phyloP scores from a whole-genome alignment of 2,113 vertebrate species.

The Diadophis punctatus region DNA sequence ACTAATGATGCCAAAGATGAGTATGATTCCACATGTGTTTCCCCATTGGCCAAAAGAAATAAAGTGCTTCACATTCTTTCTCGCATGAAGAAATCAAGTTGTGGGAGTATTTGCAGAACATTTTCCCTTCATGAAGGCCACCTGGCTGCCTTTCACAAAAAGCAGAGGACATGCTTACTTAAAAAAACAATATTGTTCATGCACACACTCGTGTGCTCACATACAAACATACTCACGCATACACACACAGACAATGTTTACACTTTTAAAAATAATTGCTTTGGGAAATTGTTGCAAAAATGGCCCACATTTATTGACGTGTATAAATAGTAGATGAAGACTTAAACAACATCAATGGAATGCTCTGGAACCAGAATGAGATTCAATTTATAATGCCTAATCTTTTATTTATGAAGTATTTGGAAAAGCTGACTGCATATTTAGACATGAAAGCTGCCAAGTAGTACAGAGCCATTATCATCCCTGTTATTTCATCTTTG shows the following conservation, averaged over 20 bases:
- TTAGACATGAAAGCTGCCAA: not conserved
- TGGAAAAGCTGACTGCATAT: not conserved
- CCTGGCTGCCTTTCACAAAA: not conserved
- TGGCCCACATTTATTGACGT: not conserved
- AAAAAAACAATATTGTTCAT: not conserved
- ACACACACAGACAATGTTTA: not conserved
- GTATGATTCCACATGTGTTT: not conserved
- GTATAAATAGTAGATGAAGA: not conserved
- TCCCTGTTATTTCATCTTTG: not conserved
- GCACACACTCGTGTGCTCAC: not conserved
- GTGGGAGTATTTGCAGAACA: not conserved
- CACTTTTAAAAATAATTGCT: not conserved
- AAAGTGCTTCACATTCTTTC: not conserved
- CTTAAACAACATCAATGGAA: not conserved
- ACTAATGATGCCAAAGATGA: not conserved
- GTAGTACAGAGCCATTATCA: not conserved
- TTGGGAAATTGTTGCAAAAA: not conserved
- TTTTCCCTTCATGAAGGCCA: not conserved
- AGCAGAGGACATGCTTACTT: not conserved
- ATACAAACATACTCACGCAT: not conserved
- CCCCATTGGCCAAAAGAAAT: not conserved
- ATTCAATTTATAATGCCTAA: not conserved
- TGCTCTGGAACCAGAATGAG: not conserved
- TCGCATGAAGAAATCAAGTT: not conserved
- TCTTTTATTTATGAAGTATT: not conserved